Conservation (phyloP, 2,888 invertebrate genomes). For the Plebejus melissa region DNA sequence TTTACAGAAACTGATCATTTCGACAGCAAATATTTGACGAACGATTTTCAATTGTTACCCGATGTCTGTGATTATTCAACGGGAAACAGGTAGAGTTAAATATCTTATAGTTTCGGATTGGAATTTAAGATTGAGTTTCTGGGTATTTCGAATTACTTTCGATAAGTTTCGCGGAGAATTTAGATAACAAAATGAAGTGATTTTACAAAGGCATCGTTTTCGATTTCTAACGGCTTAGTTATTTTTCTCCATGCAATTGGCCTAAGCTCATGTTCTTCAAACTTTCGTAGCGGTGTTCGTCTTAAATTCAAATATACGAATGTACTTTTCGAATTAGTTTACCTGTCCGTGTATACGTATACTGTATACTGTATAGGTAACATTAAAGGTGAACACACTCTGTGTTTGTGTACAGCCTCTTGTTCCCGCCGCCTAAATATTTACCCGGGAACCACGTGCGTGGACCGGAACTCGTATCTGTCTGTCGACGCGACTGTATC, state of each 20-base stretch:
- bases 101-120: not conserved
- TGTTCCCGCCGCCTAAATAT: conserved; percentile 17
- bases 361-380: not conserved
- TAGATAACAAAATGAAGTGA: too few relatives aligned
- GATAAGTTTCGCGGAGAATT: too few relatives aligned
- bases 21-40: not conserved
- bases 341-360: not conserved
- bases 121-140: not conserved
- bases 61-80: not conserved
- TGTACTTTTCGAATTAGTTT: not conserved
- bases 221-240: too few relatives aligned
- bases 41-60: not conserved
- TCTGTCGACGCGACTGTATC: not conserved
- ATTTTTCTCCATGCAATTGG: too few relatives aligned
- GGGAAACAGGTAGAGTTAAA: not conserved
- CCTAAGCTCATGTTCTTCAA: not conserved
- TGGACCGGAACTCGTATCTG: conserved; percentile 12
- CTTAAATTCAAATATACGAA: not conserved
- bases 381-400: conserved; percentile 17
- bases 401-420: conserved; percentile 20
- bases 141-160: too few relatives aligned
- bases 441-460: conserved; percentile 22
- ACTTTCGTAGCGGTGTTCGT: not conserved
- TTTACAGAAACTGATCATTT: not conserved
- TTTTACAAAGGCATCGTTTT: too few relatives aligned